A percentile compares a stretch with the other conserved stretches of the same genome.
These are phyloP conservation scores for Sarcoramphus papa DNA, from an alignment of 2,797 vertebrate genomes.

Conservation along the genomic window DNA sequence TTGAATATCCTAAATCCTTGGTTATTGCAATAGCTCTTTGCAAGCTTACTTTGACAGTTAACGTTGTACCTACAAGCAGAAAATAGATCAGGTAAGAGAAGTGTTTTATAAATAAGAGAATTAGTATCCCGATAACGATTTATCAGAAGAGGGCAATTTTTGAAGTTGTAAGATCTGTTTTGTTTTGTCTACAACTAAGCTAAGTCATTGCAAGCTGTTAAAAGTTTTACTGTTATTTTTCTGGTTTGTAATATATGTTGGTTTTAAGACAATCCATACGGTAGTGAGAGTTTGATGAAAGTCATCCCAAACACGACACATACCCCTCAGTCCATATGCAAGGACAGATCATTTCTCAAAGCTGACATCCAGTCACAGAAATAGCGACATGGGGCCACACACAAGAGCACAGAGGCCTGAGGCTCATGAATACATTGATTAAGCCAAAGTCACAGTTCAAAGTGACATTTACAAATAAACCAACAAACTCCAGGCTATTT, in stretches of 20 bases:
- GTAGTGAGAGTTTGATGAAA: background rate
- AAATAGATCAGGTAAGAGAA: background rate
- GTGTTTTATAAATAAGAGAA: background rate
- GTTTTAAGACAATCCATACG: background rate
- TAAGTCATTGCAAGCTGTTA: background rate
- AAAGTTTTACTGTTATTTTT: background rate
- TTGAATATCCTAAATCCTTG: background rate
- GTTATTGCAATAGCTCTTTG: background rate
- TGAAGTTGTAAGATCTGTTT: background rate
- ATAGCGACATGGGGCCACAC: accelerated
- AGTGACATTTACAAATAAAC: background rate
- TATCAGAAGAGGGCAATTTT: background rate
- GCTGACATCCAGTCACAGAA: background rate
- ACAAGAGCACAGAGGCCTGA: background rate
- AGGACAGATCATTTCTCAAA: background rate
- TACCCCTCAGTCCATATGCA: background rate
- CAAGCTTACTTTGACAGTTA: background rate
- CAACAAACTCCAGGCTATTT: background rate
- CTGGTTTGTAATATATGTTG: background rate
- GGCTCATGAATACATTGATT: background rate
- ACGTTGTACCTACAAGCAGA: background rate
- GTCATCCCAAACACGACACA: background rate
- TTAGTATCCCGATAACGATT: background rate
- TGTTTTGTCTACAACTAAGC: background rate
- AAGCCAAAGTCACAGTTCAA: background rate